phyloP scores from a whole-genome alignment of 2,797 vertebrate species.

The Esox lucius region DNA sequence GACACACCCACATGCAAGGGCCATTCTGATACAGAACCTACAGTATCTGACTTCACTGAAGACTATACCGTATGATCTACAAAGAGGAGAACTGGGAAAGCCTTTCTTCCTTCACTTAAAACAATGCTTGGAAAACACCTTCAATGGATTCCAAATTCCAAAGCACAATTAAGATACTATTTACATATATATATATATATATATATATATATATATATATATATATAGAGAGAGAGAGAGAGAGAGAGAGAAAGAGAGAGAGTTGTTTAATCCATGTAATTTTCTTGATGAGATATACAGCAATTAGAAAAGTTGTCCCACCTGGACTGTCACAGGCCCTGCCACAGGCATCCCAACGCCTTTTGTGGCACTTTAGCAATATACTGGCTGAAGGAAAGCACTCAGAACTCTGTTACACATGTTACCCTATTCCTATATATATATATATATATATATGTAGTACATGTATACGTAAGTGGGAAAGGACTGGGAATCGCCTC shows the following conservation, averaged over 20 bases:
- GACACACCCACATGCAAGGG: not conserved
- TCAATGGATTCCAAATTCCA: conserved; percentile 4
- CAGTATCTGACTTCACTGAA: not conserved
- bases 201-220: too few relatives aligned
- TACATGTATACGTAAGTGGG: conserved; percentile 14
- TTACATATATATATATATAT: too few relatives aligned
- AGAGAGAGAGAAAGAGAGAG: too few relatives aligned
- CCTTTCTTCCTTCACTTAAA: not conserved
- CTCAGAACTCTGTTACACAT: not conserved
- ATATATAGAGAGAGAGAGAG: too few relatives aligned
- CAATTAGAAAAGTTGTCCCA: conserved; percentile 44
- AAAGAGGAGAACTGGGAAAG: not conserved
- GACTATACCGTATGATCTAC: not conserved
- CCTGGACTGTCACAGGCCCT: conserved; percentile 5
- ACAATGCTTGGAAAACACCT: not conserved
- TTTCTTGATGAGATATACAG: conserved; percentile 61
- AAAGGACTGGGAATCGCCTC: conserved; percentile 22
- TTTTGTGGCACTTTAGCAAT: not conserved
- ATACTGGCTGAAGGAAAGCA: not conserved
- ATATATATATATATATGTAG: too few relatives aligned
- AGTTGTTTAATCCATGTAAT: conserved; percentile 68
- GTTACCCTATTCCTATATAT: not conserved
- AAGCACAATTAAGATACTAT: conserved; percentile 48
- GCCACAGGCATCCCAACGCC: not conserved
- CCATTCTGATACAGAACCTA: not conserved